A percentile compares a stretch with the other conserved stretches of the same genome.
phyloP scores from a whole-genome alignment of 2,888 invertebrate genomes.

The Cosmopolites sordidus region DNA sequence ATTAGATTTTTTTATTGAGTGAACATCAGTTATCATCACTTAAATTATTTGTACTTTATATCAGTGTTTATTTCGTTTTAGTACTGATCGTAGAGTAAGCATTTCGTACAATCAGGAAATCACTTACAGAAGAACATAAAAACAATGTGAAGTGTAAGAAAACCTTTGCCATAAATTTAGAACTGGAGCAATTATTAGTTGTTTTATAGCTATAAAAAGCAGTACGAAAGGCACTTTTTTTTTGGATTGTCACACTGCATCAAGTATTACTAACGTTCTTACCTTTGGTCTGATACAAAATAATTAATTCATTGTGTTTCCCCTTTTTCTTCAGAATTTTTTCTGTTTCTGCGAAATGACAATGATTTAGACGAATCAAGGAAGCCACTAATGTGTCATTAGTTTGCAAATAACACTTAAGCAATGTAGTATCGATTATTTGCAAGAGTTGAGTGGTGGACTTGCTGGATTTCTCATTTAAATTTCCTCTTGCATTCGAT shows the following conservation, averaged over 20 bases:
- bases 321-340: slow-evolving; percentile 79
- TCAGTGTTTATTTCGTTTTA: too few relatives aligned
- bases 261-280: neutral
- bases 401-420: slow-evolving; percentile 96
- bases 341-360: slow-evolving; percentile 92
- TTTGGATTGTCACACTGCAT: neutral
- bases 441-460: slow-evolving; percentile 69
- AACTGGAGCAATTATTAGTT: neutral
- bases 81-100: too few relatives aligned
- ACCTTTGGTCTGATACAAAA: slow-evolving; percentile 86
- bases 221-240: neutral
- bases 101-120: too few relatives aligned
- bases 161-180: too few relatives aligned
- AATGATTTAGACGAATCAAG: slow-evolving; percentile 83
- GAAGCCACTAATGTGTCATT: slow-evolving; percentile 94
- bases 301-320: slow-evolving; percentile 89
- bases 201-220: too few relatives aligned
- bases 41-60: too few relatives aligned
- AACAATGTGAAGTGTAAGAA: too few relatives aligned
- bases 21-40: too few relatives aligned
- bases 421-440: slow-evolving; percentile 93
- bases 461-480: slow-evolving; percentile 49
- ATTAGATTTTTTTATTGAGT: too few relatives aligned
- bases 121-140: too few relatives aligned
- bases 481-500: slow-evolving; percentile 41